Evolutionary conservation across 2,113 vertebrate genomes (phyloP), one percentile per base, ranked within the genome.

Genomic region (Zosterops borbonicus): DNA sequence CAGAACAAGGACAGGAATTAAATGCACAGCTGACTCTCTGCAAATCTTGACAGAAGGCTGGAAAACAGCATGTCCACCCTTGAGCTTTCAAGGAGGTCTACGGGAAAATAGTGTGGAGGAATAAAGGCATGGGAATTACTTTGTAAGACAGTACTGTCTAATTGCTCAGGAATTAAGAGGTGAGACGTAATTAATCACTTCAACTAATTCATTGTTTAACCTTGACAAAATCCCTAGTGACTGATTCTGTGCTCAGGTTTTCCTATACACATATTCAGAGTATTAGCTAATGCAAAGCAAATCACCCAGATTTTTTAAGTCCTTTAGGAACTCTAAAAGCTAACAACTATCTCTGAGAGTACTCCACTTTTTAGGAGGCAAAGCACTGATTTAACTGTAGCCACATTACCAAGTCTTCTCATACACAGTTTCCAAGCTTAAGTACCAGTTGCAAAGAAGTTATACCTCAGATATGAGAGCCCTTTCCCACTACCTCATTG

Each of bases 11-110:
- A 62, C 47, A 87, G 55, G 85, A 95, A 81, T 90, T 50, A 91
- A 88, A 93, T 83, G 64, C 67, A 83, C 70, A 97, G 46, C 90
- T 95, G 87, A 73, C 52, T 94, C 44, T 89, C 65, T 70, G 52
- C 62, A 83, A 68, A 56, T 93, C 64, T 89, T 78, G 42, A 79
- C 68, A 92, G 41, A 87, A 87, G 82, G n/a, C 74, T 94, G 80
- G 62, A 92, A 90, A 95, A 46, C 42, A 85, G 47, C 74, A 46
- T 53, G 56, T 79, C 87, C 73, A 92, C 60, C 60, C 56, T 78
- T 67, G 33, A 80, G 55, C 27, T 90, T 82, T 94, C 94, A 86
- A 24, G 82, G 63, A 46, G 50, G 22, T 68, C 78, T 83, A 21
- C 44, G 53, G 37, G 68, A 59, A 89, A 84, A 78, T 16, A 60